Evolutionary conservation across 1,140 invertebrate species (phyloP), one percentile per base, ranked within the genome.

Genomic region (Brevipalpus yothersi): DNA sequence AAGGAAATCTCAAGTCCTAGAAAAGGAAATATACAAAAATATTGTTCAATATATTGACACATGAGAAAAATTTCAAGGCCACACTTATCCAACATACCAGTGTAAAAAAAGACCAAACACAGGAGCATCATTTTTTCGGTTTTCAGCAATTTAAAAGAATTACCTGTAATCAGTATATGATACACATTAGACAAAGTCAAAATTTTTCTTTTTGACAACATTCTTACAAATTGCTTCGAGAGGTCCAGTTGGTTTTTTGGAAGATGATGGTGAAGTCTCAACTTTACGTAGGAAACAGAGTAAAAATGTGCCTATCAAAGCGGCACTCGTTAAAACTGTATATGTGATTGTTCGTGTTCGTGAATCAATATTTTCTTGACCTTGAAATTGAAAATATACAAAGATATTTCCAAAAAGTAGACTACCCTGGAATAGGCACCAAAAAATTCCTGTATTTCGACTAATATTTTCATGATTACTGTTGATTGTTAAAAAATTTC

Each of bases 381-480:
- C 83, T 76, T 82, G 79, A 70, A 95, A 91, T 69, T 82, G 79
- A 68, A 88, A 86, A 71, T 81, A 93, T 10, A 93, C 87, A 72
- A 93, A 94, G 9, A 90, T 73, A 68, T 96, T 96, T 56, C 91
- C 91, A 66, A 87, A 79, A 68, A 95, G 83, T 71, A 91, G 79
- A 67, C 89, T 86, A 76, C 63, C 81, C 78, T 95, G 90, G 45
- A 94, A 75, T 68, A 95, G 79, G 0, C 90, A 90, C 91, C 91
- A 95, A 69, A 96, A 96, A 19, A 96, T 75, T 23, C 90, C 89
- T 21, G 87, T 88, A 71, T 96, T 94, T 65, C 89, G 78, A 4
- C 84, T 82, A 67, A 95, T 91, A 0, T 87, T 95, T 0, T 80
- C 77, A 0, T 78, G 70, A 64, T 84, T 80, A 59, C 88, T 93